Conservation (phyloP, 2,113 vertebrate species). For the Atrichornis clamosus region DNA sequence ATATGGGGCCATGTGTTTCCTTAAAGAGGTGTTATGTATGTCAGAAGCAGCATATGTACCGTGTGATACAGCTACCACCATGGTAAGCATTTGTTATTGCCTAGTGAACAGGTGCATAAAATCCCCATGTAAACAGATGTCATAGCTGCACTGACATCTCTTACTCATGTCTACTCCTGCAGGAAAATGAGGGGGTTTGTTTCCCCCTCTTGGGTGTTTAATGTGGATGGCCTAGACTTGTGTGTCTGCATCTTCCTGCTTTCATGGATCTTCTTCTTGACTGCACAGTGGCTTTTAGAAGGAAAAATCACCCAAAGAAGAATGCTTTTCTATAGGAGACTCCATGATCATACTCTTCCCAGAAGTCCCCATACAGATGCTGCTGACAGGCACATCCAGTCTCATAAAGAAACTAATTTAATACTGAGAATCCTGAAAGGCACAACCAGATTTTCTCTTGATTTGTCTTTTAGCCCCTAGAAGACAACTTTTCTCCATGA, state of each 20-base stretch:
- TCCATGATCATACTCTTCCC: not conserved
- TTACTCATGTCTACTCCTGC: constrained; percentile 32
- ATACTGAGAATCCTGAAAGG: not conserved
- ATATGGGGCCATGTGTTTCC: constrained; percentile 80
- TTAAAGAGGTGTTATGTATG: constrained; percentile 78
- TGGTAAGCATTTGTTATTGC: constrained; percentile 61
- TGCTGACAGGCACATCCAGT: not conserved
- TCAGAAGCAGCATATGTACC: constrained; percentile 71
- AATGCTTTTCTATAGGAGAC: not conserved
- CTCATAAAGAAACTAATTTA: not conserved
- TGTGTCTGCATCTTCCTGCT: not conserved
- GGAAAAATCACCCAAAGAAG: not conserved
- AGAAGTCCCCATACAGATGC: not conserved
- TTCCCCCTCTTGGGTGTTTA: constrained; percentile 24
- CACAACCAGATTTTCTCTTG: not conserved
- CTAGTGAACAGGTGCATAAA: constrained; percentile 73
- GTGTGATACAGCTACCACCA: constrained; percentile 73
- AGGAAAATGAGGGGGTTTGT: constrained; percentile 46
- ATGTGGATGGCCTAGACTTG: constrained; percentile 34
- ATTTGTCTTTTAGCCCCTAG: not conserved
- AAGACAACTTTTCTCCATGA: not conserved
- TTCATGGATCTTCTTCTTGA: not conserved
- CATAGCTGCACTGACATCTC: constrained; percentile 44
- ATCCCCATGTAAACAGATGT: constrained; percentile 68
- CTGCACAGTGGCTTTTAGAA: not conserved